Base-by-base conservation (phyloP, 2,888 invertebrate species). In the Homarus gammarus region DNA sequence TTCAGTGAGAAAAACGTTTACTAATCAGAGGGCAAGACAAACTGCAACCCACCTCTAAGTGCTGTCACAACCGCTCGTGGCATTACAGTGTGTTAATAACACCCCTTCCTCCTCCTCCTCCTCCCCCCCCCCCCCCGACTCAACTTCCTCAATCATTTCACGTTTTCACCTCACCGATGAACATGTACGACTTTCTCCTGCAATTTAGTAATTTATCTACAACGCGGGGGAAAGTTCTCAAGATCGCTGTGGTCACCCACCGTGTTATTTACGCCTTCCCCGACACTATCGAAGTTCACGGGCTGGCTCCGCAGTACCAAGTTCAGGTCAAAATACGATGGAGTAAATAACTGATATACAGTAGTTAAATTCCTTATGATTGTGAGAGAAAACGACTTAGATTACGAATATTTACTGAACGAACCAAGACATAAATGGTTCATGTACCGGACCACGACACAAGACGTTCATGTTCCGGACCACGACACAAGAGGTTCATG, bases 71-170 rank as follows among this genome's bases (percentile, higher is more conserved):
- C n/a, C n/a, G n/a, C n/a, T n/a, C n/a, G n/a, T n/a, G n/a, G n/a
- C n/a, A n/a, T n/a, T n/a, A n/a, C n/a, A n/a, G n/a, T n/a, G n/a
- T 49, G 10, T 49, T 49, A 49, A 49, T 12, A n/a, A 6, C 31
- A 31, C 44, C 44, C 44, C 44, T 12, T 1, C 44, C 12, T 10
- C 6, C 12, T 49, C 1, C 44, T 12, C 44, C 44, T 12, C 44
- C n/a, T n/a, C n/a, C n/a, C n/a, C n/a, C n/a, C 31, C 0, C 31
- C 5, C 22, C 56, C 56, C 15, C 56, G 22, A 18, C 64, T 6
- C 64, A 8, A n/a, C 64, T 64, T 64, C 64, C 64, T 64, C 64
- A 64, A 64, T 64, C 27, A 64, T 64, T 56, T 64, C 64, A 12
- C 27, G 64, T 27, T 64, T 12, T 64, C 27, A 6, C 2, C n/a